These are phyloP conservation scores for Brachypalpus laphriformis DNA, from an alignment of 2,888 invertebrate genomes.

Conservation along the genomic window DNA sequence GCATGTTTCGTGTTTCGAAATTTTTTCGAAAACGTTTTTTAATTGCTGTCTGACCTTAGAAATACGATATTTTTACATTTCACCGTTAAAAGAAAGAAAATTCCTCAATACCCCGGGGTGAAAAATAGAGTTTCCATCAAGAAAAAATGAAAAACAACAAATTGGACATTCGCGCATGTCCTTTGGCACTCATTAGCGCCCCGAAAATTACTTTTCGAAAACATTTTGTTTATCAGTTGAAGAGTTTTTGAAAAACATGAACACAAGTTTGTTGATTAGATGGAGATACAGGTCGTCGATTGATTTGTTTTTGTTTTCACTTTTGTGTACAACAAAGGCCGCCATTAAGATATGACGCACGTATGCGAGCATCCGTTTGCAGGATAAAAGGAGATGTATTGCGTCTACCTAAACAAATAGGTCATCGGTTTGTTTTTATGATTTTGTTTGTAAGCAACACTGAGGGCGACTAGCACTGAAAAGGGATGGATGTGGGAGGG, in stretches of 20 bases:
- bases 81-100: not conserved
- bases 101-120: not conserved
- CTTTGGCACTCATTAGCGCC: conserved; percentile 2
- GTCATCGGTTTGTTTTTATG: conserved; percentile 42
- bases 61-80: not conserved
- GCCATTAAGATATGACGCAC: conserved; percentile 30
- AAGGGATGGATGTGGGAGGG: not conserved
- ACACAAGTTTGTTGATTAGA: conserved; percentile 13
- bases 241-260: not conserved
- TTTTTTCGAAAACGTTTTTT: not conserved
- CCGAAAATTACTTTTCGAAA: not conserved
- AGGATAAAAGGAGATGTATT: conserved; percentile 13
- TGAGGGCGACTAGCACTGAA: not conserved
- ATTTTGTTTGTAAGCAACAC: conserved; percentile 45
- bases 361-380: conserved; percentile 13
- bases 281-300: conserved; percentile 24
- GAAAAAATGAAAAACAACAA: not conserved
- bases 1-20: conserved; percentile 28
- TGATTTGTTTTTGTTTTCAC: conserved; percentile 48
- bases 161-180: conserved; percentile 30
- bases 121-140: not conserved
- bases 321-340: not conserved
- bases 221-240: conserved; percentile 16
- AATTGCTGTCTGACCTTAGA: conserved; percentile 33
- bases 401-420: conserved; percentile 23